Conservation (phyloP, 2,113 vertebrate species). For the Philantomba maxwellii region DNA sequence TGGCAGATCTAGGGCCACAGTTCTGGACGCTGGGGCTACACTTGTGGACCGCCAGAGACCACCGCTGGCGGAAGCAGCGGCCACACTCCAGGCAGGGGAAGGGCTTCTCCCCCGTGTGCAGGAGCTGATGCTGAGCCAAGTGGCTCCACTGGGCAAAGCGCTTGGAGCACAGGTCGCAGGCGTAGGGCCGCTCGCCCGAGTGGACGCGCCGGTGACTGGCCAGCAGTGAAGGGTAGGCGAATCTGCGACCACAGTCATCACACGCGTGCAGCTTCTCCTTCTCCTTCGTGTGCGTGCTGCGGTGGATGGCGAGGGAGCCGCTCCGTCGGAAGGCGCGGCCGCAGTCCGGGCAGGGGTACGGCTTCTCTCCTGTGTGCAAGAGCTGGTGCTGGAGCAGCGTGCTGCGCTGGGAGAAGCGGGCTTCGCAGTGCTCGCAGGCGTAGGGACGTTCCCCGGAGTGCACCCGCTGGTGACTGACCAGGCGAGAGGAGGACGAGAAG, state of each 20-base stretch:
- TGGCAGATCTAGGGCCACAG: background rate
- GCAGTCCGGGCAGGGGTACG: slow-evolving; percentile 72
- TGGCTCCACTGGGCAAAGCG: slow-evolving; percentile 74
- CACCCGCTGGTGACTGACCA: slow-evolving; percentile 65
- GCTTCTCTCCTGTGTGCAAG: slow-evolving; percentile 72
- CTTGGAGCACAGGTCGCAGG: slow-evolving; percentile 75
- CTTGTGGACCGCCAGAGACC: slow-evolving; percentile 65
- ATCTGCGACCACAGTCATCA: slow-evolving; percentile 71
- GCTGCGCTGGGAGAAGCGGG: slow-evolving; percentile 82
- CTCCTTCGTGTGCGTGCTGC: slow-evolving; percentile 58
- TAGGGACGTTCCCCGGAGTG: slow-evolving; percentile 72
- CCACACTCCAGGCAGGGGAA: slow-evolving; percentile 63
- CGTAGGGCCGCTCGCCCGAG: slow-evolving; percentile 59
- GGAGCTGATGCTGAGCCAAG: slow-evolving; percentile 71
- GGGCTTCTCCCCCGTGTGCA: slow-evolving; percentile 70
- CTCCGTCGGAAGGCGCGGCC: slow-evolving; percentile 70
- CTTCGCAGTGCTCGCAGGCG: slow-evolving; percentile 71
- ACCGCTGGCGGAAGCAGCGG: slow-evolving; percentile 71
- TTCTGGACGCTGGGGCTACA: slow-evolving; percentile 36
- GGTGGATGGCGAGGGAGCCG: slow-evolving; percentile 65
- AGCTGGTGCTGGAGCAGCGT: slow-evolving; percentile 78
- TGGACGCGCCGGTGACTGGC: slow-evolving; percentile 72
- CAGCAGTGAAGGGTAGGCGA: slow-evolving; percentile 66
- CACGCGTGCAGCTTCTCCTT: slow-evolving; percentile 73
- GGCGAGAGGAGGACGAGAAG: slow-evolving; percentile 69